Evolutionary conservation across 2,113 vertebrate species (phyloP), one percentile per base, ranked within the genome.

Genomic region (Coreoperca whiteheadi): DNA sequence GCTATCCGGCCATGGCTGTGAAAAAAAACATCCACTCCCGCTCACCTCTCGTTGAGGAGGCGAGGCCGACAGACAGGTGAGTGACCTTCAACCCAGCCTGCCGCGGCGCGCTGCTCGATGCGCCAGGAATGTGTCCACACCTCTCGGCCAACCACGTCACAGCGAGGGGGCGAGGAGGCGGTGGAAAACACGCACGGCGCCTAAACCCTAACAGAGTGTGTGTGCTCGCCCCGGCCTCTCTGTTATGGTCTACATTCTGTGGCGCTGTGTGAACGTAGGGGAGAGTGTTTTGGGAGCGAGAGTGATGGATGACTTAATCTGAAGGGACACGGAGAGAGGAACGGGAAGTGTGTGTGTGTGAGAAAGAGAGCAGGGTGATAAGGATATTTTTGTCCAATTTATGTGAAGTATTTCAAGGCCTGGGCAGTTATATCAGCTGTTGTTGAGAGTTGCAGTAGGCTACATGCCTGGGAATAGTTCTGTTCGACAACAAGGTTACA

Each of bases 111-210:
- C 48, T 8, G 77, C 78, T 68, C 37, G 79, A 82, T 39, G 25
- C 67, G 91, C 89, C 90, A 90, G 87, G 91, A 94, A 94, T 94
- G 88, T 82, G 84, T 93, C 85, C 71, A 30, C 94, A 93, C 91
- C 86, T 93, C 84, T 64, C 32, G 46, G 80, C 71, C 86, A 88
- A 89, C 74, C 84, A 60, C 88, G 88, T 93, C 93, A 90, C 61
- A 7, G 80, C 16, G 37, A 81, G 74, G 4, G 53, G 64, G 73
- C 25, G 65, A 54, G 59, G 61, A 74, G 16, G 69, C 57, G 43
- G 75, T 28, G 63, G 74, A 81, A 86, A 87, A 86, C 86, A 79
- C 3, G 63, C 79, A 59, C 66, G 57, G 59, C 34, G 77, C 74
- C 88, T 48, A 77, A 87, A 90, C 87, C 91, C 89, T 87, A 91